Conservation (phyloP, 2,113 vertebrate species). For the Eleginops maclovinus region DNA sequence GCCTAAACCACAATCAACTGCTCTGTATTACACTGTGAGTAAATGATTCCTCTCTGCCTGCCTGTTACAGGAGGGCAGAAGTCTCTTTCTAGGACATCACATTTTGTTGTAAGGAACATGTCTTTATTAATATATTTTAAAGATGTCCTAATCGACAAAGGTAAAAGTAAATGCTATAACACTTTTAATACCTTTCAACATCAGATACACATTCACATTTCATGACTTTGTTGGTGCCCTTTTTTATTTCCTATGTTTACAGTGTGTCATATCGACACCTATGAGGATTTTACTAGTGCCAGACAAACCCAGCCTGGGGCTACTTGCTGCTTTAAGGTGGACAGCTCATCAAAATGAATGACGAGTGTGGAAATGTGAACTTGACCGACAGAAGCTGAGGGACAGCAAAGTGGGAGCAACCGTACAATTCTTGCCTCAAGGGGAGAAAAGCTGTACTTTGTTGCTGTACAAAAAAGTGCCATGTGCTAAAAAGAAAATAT, state of each 20-base stretch:
- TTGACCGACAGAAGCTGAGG: conserved; percentile 41
- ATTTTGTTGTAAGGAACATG: conserved; percentile 10
- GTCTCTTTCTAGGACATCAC: not conserved
- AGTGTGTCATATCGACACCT: conserved; percentile 20
- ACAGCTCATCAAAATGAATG: conserved; percentile 64
- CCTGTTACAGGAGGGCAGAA: not conserved
- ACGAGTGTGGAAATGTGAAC: conserved; percentile 31
- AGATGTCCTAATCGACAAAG: not conserved
- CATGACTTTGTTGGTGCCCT: not conserved
- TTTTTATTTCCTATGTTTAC: conserved; percentile 28
- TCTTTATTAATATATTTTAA: not conserved
- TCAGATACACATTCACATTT: conserved; percentile 8
- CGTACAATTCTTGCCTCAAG: conserved; percentile 27
- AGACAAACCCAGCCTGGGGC: conserved; percentile 38
- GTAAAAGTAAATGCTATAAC: not conserved
- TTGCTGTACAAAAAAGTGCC: not conserved
- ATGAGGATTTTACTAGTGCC: conserved; percentile 37
- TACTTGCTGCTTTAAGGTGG: conserved; percentile 35
- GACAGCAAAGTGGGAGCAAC: conserved; percentile 4
- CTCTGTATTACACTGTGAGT: conserved; percentile 15
- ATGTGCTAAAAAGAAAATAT: not conserved
- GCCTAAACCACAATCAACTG: conserved; percentile 28
- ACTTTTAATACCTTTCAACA: not conserved
- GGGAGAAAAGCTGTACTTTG: conserved; percentile 19
- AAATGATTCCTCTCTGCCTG: conserved; percentile 2